Conservation (phyloP, 2,888 invertebrate species). For the Caenorhabditis auriculariae region DNA sequence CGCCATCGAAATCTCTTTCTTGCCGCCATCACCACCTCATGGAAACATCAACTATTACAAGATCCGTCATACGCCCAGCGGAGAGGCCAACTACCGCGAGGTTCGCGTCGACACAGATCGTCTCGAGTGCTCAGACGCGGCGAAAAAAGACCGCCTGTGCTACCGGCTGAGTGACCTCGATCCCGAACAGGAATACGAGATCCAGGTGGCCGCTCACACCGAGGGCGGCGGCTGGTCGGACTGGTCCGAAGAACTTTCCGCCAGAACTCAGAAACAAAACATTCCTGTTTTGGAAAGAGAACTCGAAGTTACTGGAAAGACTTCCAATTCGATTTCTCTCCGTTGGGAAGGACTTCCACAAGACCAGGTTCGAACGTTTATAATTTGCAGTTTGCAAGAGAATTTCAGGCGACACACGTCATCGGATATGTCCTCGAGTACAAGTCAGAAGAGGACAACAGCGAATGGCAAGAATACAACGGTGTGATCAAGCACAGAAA, state of each 20-base stretch:
- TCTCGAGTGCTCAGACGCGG: conserved; percentile 58
- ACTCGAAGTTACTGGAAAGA: conserved; percentile 55
- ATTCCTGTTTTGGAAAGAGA: conserved; percentile 62
- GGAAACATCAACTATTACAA: conserved; percentile 62
- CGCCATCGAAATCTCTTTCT: conserved; percentile 62
- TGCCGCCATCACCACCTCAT: conserved; percentile 62
- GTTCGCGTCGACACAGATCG: conserved; percentile 54
- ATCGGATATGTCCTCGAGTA: conserved; percentile 62
- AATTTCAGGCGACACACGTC: conserved; percentile 49
- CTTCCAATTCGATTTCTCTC: conserved; percentile 60
- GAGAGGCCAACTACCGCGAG: conserved; percentile 54
- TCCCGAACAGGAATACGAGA: conserved; percentile 61
- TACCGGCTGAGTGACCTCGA: conserved; percentile 61
- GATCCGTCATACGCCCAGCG: conserved; percentile 59
- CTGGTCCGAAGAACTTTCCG: conserved; percentile 58
- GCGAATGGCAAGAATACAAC: conserved; percentile 60
- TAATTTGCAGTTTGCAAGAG: background rate
- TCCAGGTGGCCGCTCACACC: conserved; percentile 61
- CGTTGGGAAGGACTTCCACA: conserved; percentile 60
- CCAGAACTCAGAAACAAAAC: conserved; percentile 51
- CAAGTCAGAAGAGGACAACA: conserved; percentile 57
- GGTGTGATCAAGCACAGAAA: conserved; percentile 56
- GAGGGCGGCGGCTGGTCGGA: conserved; percentile 63
- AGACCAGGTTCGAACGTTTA: conserved; percentile 15
- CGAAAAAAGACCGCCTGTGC: conserved; percentile 60